Evolutionary conservation across 2,797 vertebrate genomes (phyloP), one percentile per base, ranked within the genome.

Genomic region (Hipposideros larvatus): DNA sequence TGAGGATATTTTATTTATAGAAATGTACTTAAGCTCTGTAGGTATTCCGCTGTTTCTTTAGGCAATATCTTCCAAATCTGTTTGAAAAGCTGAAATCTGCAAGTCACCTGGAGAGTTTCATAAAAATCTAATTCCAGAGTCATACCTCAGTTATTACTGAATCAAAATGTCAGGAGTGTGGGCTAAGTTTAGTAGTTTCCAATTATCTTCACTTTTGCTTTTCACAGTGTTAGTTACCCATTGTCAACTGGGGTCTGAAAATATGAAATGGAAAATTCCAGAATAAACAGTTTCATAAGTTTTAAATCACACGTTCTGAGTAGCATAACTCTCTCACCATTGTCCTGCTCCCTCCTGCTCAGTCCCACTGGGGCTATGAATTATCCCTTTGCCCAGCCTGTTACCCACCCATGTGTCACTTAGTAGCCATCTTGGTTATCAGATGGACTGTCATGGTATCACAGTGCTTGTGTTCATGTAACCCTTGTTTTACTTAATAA

Each of bases 31-130:
- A 46, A 75, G 13, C 16, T 71, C 22, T n/a, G 1, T 37, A 82
- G 10, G 37, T 78, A 59, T 83, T 78, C 51, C 34, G 87, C 31
- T 70, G 5, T 86, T 96, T 91, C 34, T 87, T 90, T 70, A 73
- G 59, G 46, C 0, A 55, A 0, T 83, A 70, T 78, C 95, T 93
- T 87, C 66, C 8, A 80, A 70, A 85, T 11, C 13, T 78, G 43
- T 74, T 46, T 90, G 41, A 79, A 91, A 92, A 82, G 66, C 19
- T 37, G 34, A 86, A 90, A 85, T 68, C 15, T 37, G n/a, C 73
- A 92, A 68, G 26, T 80, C 31, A 43, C 51, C 59, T 48, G 5
- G 11, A 75, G 5, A 70, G 24, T 16, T 78, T 90, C 43, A 90
- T 77, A 75, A 89, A 88, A 68, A 84, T 84, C 11, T 55, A 73